Evolutionary conservation across 2,888 invertebrate genomes (phyloP), one percentile per base, ranked within the genome.

Genomic region (Blastobasis adustella): DNA sequence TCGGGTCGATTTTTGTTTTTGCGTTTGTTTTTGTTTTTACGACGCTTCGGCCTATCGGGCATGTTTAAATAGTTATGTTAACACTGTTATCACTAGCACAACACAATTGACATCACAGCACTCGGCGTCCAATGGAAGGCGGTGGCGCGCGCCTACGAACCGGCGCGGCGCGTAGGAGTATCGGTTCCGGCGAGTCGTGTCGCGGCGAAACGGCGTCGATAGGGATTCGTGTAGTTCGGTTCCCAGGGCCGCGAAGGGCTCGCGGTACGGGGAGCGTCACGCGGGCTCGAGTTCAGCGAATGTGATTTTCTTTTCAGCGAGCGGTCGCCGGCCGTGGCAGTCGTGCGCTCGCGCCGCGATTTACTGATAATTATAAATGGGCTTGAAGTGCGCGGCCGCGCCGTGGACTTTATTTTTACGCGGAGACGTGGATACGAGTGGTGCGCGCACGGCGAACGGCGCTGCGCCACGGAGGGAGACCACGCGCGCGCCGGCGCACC

Each of bases 341-440:
- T 83, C 82, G 81, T 82, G 80, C 79, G 79, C 84, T 76, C 81
- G 79, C 75, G 77, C 82, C 71, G 76, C 81, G 85, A 79, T 87
- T 87, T 87, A 87, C 87, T 88, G 86, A 87, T 88, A 87, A 88
- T 88, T 87, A 83, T 86, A 87, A 85, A 86, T 83, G 79, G 76
- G 78, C 23, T 82, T 78, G 81, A 84, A 86, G 86, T 88, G 76
- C 85, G 79, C 84, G 77, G 76, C 81, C 81, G 81, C 76, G 75
- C 79, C 73, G 77, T 79, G 66, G 85, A 86, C 84, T 86, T 87
- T 88, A 88, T 88, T 88, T 88, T 87, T 87, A 87, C 76, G 80
- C 87, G 80, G 84, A 82, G 85, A 81, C 86, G 80, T 75, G 80
- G 76, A 77, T 73, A 73, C 82, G 82, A 79, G 79, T 76, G 77